phyloP scores from a whole-genome alignment of 2,888 invertebrate genomes.

The Linnaemya vulpina region DNA sequence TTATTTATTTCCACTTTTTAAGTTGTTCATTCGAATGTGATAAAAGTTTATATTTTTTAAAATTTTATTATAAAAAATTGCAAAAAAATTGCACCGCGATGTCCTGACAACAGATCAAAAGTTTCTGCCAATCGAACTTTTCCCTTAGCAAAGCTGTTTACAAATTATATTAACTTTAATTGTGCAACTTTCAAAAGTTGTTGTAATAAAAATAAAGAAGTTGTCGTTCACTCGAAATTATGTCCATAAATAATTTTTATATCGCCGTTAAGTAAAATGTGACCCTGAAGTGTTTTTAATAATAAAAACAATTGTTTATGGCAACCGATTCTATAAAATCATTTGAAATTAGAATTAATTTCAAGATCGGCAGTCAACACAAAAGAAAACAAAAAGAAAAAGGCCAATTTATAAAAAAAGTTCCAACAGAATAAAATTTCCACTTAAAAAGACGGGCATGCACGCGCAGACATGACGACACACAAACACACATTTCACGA shows the following conservation, averaged over 20 bases:
- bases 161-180: no score
- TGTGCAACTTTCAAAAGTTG: no score
- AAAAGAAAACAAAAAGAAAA: not conserved
- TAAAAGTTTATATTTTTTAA: no score
- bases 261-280: not conserved
- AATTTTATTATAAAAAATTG: no score
- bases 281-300: not conserved
- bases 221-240: no score
- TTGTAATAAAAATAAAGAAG: no score
- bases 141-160: no score
- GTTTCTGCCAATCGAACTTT: no score
- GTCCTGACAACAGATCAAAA: no score
- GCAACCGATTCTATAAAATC: not conserved
- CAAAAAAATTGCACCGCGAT: no score
- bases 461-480: constrained; percentile 17
- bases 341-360: constrained; percentile 20
- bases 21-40: no score
- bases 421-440: constrained; percentile 15
- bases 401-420: constrained; percentile 6
- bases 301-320: not conserved
- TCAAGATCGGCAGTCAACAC: not conserved
- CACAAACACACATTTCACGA: constrained; percentile 5
- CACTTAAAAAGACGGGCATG: constrained; percentile 15
- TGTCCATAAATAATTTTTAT: not conserved
- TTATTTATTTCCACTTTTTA: no score